These are phyloP conservation scores for Zaprionus ornatus DNA, from an alignment of 1,140 invertebrate genomes.

Conservation along the genomic window DNA sequence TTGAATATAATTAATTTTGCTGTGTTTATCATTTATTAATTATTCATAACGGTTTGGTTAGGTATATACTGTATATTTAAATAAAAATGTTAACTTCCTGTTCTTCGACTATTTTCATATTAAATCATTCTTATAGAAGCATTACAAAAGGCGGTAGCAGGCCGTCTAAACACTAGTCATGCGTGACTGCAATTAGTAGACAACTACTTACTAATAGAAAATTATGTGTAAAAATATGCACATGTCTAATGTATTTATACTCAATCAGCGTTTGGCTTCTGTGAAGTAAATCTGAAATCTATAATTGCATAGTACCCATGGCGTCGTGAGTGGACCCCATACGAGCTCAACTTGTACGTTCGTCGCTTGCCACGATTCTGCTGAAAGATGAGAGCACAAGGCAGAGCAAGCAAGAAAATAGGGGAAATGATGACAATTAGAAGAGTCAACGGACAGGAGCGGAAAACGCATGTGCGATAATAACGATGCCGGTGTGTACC, in stretches of 20 bases:
- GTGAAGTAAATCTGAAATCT: constrained; percentile 31
- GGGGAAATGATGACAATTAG: constrained; percentile 37
- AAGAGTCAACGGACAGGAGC: constrained; percentile 34
- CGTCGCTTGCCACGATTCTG: constrained; percentile 18
- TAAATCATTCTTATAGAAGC: background rate
- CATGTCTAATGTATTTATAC: constrained; percentile 29
- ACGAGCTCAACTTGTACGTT: background rate
- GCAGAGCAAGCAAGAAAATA: constrained; percentile 13
- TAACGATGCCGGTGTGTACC: background rate
- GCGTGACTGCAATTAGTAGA: constrained; percentile 30
- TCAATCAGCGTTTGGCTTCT: constrained; percentile 21
- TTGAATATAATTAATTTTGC: background rate
- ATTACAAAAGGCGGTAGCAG: background rate
- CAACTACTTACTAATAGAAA: constrained; percentile 28
- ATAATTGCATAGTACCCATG: constrained; percentile 25
- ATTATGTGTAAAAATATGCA: constrained; percentile 34
- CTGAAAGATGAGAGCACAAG: constrained; percentile 19
- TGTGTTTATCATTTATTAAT: background rate
- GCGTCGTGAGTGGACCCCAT: background rate
- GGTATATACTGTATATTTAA: background rate
- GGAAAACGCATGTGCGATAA: constrained; percentile 14
- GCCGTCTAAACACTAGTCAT: constrained; percentile 9
- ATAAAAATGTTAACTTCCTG: background rate
- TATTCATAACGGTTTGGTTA: background rate
- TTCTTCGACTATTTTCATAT: background rate